Evolutionary conservation across 2,797 vertebrate genomes (phyloP), one percentile per base, ranked within the genome.

Genomic region (Prionace glauca): DNA sequence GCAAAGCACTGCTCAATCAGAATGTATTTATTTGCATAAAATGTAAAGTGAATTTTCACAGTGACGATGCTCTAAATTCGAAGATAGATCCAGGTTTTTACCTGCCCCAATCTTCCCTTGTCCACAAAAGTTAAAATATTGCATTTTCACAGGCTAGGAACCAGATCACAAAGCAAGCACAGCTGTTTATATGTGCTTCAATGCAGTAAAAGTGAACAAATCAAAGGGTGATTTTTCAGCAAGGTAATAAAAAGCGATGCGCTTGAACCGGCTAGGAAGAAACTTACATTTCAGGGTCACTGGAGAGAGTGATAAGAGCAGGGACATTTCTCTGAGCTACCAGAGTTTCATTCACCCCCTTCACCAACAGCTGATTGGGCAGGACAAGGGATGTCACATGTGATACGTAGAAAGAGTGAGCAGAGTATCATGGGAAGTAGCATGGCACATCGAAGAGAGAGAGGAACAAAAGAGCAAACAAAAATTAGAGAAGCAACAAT

Each of bases 241-340:
- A 98, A 98, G 97, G 97, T 95, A 96, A 97, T 96, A 96, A 97
- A 98, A 97, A 97, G 97, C 96, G 97, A 97, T 97, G 97, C 97
- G 96, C 96, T 96, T 97, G 96, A 97, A 97, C 96, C 97, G 97
- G 97, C 97, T 97, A 98, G 97, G 97, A 97, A 97, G 97, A 97
- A 98, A 99, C 99, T 99, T 99, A 99, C 99, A 99, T 99, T 99
- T 99, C 99, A 97, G 99, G 99, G 98, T 99, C 99, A 98, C 99
- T 99, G 98, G 99, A 99, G 98, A 99, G 99, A 98, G 99, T 99
- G 98, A 99, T 99, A 98, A 99, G 99, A 98, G 99, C 99, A 97
- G 99, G 99, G 98, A 99, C 99, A 98, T 99, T 99, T 98, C 99
- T 99, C 98, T 99, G 99, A 98, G 99, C 99, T 98, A 99, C 99